Base-by-base conservation (phyloP, 2,888 invertebrate species). In the Campopleginae sp. region DNA sequence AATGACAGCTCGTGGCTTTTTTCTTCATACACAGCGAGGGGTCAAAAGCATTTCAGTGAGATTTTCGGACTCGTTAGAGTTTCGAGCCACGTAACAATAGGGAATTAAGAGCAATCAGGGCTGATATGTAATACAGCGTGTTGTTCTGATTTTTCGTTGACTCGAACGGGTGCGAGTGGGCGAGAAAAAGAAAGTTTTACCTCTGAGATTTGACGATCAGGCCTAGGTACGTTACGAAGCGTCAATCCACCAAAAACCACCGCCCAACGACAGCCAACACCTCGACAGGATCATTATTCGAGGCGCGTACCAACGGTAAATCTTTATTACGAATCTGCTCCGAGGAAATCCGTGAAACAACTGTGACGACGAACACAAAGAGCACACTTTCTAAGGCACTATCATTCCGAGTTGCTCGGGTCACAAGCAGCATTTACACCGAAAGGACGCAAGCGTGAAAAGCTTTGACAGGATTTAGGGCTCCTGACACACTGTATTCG, bases 31-130 rank as follows among this genome's bases (percentile, higher is more conserved):
- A n/a, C 71, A 83, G 84, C 54, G 10, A 27, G n/a, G 44, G 63
- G 72, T n/a, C 33, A 66, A 76, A 48, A n/a, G 51, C 31, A 38
- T 54, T 23, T 23, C n/a, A 5, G 61, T 27, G 46, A 27, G 27
- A 80, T 74, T 77, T 80, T 51, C 17, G 12, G 68, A 42, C 38
- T 77, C 38, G 76, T 85, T 80, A 68, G 78, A 77, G 76, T 89
- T 91, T 89, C 91, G 66, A 54, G 54, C 86, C 91, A 91, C 91
- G 91, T 92, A 91, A 80, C 81, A 58, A 86, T 8, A 82, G 86
- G 86, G 88, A 91, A 91, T 91, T 91, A 91, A 90, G 90, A 91
- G 87, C 91, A 91, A 90, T 91, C 91, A 90, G 86, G 84, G 79
- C 79, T 89, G 89, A 91, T 91, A 89, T 88, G 89, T 90, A 89